Evolutionary conservation across 2,888 invertebrate species (phyloP).

Genomic region (Glyphotaelius pellucidus): DNA sequence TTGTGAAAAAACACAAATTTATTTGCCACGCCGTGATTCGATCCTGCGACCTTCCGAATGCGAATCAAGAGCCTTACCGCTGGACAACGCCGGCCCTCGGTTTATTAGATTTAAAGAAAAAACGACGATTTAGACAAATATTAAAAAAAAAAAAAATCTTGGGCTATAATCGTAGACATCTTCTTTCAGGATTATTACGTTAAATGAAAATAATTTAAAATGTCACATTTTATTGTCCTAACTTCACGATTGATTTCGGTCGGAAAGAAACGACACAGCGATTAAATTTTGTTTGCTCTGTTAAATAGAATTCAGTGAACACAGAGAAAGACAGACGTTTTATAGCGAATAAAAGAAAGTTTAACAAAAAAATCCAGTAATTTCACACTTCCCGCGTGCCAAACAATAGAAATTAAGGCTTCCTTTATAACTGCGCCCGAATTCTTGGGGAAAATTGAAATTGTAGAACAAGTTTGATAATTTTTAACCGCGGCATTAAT

Average conservation of each 20-base stretch:
- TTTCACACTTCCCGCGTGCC: slow-evolving; percentile 30
- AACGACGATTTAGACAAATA: too few relatives aligned
- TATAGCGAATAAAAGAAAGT: slow-evolving; percentile 33
- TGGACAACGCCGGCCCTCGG: too few relatives aligned
- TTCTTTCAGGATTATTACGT: neutral
- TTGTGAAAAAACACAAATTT: too few relatives aligned
- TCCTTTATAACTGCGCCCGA: slow-evolving; percentile 22
- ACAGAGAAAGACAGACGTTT: slow-evolving; percentile 33
- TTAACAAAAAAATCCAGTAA: slow-evolving; percentile 35
- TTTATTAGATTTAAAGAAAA: too few relatives aligned
- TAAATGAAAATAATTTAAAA: slow-evolving; percentile 16
- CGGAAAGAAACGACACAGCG: slow-evolving; percentile 24
- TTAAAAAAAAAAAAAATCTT: neutral
- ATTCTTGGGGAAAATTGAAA: slow-evolving; percentile 45
- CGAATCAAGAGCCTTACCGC: too few relatives aligned
- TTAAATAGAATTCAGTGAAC: slow-evolving; percentile 46
- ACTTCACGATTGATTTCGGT: slow-evolving; percentile 19
- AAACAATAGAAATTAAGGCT: slow-evolving; percentile 45
- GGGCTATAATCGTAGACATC: neutral
- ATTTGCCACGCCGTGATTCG: too few relatives aligned
- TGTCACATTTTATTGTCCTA: neutral
- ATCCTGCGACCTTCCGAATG: too few relatives aligned
- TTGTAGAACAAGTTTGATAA: slow-evolving; percentile 40
- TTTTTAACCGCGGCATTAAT: slow-evolving; percentile 43
- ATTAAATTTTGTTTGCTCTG: slow-evolving; percentile 38